These are phyloP conservation scores for Andricus grossulariae DNA, from an alignment of 1,140 invertebrate genomes.

Conservation along the genomic window DNA sequence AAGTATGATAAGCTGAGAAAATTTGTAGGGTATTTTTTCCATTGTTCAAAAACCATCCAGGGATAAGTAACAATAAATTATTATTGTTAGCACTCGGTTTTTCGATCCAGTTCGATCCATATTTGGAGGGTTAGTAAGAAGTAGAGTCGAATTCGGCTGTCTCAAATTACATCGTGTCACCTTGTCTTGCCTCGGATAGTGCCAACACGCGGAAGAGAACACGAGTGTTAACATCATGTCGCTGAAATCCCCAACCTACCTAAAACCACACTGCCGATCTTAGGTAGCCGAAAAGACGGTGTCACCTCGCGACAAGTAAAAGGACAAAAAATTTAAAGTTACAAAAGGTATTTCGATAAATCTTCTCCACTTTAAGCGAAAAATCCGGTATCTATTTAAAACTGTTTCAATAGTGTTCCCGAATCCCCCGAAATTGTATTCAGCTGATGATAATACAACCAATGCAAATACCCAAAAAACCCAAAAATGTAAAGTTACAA, in stretches of 20 bases:
- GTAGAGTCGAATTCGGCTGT: conserved; percentile 57
- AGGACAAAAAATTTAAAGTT: not conserved
- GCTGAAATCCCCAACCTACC: conserved; percentile 52
- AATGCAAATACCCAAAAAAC: too few species aligned
- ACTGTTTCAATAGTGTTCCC: too few species aligned
- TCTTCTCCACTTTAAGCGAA: not conserved
- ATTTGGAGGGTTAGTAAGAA: not conserved
- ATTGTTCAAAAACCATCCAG: too few species aligned
- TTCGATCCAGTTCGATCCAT: not conserved
- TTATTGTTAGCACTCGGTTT: not conserved
- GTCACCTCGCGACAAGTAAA: not conserved
- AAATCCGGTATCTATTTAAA: too few species aligned
- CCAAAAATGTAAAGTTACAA: too few species aligned
- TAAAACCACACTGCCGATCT: conserved; percentile 42
- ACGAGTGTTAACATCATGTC: conserved; percentile 70
- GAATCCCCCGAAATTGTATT: too few species aligned
- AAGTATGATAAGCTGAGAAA: too few species aligned
- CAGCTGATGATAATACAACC: too few species aligned
- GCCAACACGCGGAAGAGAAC: conserved; percentile 54
- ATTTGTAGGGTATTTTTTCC: too few species aligned
- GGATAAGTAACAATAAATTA: too few species aligned
- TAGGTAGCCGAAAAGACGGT: not conserved
- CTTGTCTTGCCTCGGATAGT: conserved; percentile 51
- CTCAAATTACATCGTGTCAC: conserved; percentile 70
- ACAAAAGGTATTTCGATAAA: conserved; percentile 30